These are phyloP conservation scores for Psittacara wagleri DNA, from an alignment of 2,113 vertebrate species.

Conservation along the genomic window DNA sequence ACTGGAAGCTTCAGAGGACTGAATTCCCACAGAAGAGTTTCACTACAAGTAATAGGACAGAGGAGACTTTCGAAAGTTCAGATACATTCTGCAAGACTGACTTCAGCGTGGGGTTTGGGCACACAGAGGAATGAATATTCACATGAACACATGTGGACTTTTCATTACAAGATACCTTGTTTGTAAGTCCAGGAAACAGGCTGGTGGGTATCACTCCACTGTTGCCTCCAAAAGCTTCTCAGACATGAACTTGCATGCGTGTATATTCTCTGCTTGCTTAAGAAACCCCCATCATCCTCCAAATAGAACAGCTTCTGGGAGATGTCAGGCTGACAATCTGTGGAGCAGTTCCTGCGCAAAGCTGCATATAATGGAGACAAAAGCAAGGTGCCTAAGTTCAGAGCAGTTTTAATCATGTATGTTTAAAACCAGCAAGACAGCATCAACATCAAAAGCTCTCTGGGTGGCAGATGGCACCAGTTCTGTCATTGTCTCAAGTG, in stretches of 20 bases:
- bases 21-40: not conserved
- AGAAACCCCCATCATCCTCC: not conserved
- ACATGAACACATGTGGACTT: not conserved
- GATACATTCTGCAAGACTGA: not conserved
- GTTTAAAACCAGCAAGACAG: not conserved
- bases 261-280: not conserved
- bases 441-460: not conserved
- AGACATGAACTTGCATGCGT: not conserved
- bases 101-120: not conserved
- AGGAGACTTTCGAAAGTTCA: not conserved
- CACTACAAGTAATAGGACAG: not conserved
- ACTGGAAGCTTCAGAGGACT: not conserved
- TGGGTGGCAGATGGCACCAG: not conserved
- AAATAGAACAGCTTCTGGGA: not conserved
- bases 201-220: not conserved
- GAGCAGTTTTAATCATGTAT: not conserved
- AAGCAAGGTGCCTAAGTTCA: not conserved
- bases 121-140: not conserved
- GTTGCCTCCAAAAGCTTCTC: not conserved
- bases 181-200: not conserved
- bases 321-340: not conserved
- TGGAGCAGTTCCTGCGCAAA: not conserved
- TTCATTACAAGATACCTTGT: not conserved
- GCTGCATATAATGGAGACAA: not conserved
- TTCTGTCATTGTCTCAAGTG: not conserved